Evolutionary conservation across 2,888 invertebrate species (phyloP), one percentile per base, ranked within the genome.

Genomic region (Lordiphosa fenestrarum): DNA sequence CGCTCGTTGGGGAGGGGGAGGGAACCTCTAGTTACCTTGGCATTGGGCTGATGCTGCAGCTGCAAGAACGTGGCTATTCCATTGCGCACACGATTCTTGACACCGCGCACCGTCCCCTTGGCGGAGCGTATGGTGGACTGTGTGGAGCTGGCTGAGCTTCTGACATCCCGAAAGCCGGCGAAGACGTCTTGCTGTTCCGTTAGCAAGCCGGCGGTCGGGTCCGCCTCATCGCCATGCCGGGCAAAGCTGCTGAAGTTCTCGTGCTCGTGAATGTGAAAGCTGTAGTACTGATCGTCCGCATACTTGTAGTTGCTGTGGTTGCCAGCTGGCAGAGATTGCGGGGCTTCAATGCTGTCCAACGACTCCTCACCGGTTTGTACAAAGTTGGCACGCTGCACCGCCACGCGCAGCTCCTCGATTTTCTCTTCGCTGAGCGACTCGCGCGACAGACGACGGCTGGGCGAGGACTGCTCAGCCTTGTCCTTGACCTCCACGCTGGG

Each of bases 61-160:
- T 96, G 95, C 65, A 97, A 92, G 90, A 98, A 98, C 23, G 98
- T 97, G 51, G 96, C 96, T 84, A 98, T 98, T 67, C 98, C 98
- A 71, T 97, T 97, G 73, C 97, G 92, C 59, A 98, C 98, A 81
- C 98, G 93, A 91, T 98, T 98, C 91, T 96, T 96, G 65, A 98
- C 96, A 63, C 98, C 98, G 48, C 98, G 93, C 76, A 98, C 95
- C 12, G 97, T 97, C 52, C 98, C 98, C 88, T 96, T 96, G 58
- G 95, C 94, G 90, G 98, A 98, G 71, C 95, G 92, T 86, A 98
- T 97, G 56, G 96, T 95, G 59, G 95, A 93, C 38, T 94, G 92
- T 39, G 92, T 92, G 41, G 89, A 86, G 44, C 71, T 70, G 56
- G 69, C 64, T 75, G 92, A 92, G 71, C 92, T 92, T 68, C 76